Conservation (phyloP, 2,888 invertebrate species). For the Idaea biselata region DNA sequence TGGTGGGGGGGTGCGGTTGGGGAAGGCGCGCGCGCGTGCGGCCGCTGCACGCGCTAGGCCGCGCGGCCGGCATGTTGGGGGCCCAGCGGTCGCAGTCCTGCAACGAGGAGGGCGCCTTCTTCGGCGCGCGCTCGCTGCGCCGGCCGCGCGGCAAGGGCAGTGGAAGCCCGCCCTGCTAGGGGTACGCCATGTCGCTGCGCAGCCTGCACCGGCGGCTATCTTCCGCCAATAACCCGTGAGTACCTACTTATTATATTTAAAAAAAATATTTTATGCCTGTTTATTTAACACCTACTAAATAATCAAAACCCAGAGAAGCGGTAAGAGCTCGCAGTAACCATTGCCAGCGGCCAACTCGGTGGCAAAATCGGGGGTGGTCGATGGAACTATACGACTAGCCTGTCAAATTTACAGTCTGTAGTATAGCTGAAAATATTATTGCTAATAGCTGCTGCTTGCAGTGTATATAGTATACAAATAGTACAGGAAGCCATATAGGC, state of each 20-base stretch:
- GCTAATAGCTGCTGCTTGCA: no score
- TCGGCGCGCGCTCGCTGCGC: conserved; percentile 77
- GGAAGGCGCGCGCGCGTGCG: conserved; percentile 79
- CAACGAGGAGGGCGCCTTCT: conserved; percentile 80
- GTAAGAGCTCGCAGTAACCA: no score
- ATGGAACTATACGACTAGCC: no score
- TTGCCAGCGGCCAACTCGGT: no score
- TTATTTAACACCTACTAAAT: no score
- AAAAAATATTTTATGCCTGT: no score
- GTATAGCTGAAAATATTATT: no score
- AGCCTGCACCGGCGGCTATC: conserved; percentile 83
- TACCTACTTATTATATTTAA: conserved; percentile 23
- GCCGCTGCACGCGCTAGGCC: conserved; percentile 71
- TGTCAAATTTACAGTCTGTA: no score
- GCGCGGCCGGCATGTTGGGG: conserved; percentile 76
- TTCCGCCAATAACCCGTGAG: conserved; percentile 82
- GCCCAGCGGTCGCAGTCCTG: conserved; percentile 79
- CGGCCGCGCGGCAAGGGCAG: conserved; percentile 81
- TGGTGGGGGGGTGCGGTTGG: conserved; percentile 77
- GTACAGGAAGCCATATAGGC: no score
- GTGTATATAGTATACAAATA: no score
- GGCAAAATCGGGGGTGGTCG: no score
- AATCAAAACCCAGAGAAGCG: no score
- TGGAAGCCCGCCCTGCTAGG: conserved; percentile 82
- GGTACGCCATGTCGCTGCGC: conserved; percentile 84